Evolutionary conservation across 2,113 vertebrate species (phyloP).

Genomic region (Diadophis punctatus): DNA sequence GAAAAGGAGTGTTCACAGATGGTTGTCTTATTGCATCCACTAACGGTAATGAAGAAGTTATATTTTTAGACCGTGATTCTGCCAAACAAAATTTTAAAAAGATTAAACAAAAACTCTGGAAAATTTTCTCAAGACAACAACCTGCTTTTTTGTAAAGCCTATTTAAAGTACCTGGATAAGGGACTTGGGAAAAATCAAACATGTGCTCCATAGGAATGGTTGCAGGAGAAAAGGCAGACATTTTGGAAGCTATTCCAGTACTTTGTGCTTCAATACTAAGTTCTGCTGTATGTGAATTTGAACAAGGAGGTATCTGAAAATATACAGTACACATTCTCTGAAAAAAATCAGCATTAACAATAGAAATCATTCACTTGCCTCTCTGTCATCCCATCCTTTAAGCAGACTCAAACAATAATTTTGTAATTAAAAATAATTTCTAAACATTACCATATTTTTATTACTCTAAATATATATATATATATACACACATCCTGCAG

Average conservation of each 20-base stretch:
- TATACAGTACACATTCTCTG: background rate
- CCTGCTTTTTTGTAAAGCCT: constrained; percentile 6
- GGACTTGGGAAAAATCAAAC: constrained; percentile 11
- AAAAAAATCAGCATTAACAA: background rate
- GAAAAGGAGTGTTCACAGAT: constrained; percentile 26
- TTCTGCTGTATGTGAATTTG: constrained; percentile 24
- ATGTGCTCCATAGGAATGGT: constrained; percentile 30
- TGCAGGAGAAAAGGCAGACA: constrained; percentile 2
- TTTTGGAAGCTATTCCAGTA: constrained; percentile 10
- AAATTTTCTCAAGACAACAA: background rate
- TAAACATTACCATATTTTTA: background rate
- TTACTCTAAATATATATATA: background rate
- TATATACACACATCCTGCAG: background rate
- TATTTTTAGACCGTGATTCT: constrained; percentile 40
- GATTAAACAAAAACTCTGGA: background rate
- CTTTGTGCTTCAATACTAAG: constrained; percentile 13
- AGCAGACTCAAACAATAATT: background rate
- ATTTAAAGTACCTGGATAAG: constrained; percentile 55
- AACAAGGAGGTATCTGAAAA: constrained; percentile 43
- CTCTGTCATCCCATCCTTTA: background rate
- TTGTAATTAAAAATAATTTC: background rate
- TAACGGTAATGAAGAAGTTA: constrained; percentile 19
- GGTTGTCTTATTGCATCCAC: constrained; percentile 4
- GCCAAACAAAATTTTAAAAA: background rate
- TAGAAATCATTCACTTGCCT: background rate